These are phyloP conservation scores for Murina feae DNA, from an alignment of 2,113 vertebrate genomes.

Conservation along the genomic window DNA sequence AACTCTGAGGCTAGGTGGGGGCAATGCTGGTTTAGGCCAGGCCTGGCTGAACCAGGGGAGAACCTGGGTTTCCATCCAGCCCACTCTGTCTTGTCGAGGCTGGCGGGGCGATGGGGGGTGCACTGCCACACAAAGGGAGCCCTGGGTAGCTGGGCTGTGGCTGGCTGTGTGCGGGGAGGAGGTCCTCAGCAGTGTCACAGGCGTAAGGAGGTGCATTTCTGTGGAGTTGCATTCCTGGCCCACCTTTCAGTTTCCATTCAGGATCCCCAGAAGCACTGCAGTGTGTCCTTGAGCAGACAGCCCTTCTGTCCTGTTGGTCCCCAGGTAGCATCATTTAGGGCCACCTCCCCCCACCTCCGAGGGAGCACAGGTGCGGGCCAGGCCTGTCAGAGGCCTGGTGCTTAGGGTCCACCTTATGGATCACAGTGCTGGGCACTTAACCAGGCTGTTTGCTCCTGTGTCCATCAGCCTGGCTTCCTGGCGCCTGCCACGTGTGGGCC, in stretches of 20 bases:
- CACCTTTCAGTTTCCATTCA: not conserved
- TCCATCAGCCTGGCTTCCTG: rapidly evolving
- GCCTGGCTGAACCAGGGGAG: not conserved
- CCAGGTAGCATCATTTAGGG: rapidly evolving
- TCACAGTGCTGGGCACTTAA: rapidly evolving
- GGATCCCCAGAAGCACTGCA: not conserved
- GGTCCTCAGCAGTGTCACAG: too few species aligned
- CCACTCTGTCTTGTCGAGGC: too few species aligned
- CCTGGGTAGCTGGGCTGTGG: not conserved
- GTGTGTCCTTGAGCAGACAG: not conserved
- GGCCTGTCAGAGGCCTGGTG: rapidly evolving
- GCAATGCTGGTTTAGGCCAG: not conserved
- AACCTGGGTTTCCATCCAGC: too few species aligned
- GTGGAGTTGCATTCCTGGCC: not conserved
- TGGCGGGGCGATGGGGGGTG: not conserved
- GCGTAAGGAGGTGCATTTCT: not conserved
- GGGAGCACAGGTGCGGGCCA: not conserved
- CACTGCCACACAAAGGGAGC: not conserved
- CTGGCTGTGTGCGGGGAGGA: not conserved
- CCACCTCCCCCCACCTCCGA: not conserved
- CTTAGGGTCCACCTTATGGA: rapidly evolving
- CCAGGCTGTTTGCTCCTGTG: rapidly evolving
- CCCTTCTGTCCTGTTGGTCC: not conserved
- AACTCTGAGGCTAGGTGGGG: not conserved
- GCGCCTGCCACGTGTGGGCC: rapidly evolving